These are phyloP conservation scores for Colletes gigas DNA, from an alignment of 1,140 invertebrate species.

Conservation along the genomic window DNA sequence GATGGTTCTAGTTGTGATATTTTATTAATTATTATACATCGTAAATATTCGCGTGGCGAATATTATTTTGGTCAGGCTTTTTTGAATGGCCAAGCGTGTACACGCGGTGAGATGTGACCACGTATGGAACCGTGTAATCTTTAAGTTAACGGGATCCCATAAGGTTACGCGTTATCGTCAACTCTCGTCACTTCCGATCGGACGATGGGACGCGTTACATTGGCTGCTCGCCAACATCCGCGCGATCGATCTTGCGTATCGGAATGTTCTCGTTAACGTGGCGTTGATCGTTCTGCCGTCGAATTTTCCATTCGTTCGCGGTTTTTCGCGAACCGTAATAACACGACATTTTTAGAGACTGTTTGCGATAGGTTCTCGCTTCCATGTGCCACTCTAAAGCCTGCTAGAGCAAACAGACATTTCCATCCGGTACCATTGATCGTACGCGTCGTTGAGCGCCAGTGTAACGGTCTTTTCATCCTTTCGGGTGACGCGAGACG, in stretches of 20 bases:
- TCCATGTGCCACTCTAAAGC: not conserved
- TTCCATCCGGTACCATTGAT: not conserved
- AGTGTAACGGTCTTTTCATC: constrained; percentile 43
- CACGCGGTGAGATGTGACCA: not conserved
- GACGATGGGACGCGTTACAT: not conserved
- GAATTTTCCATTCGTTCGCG: not conserved
- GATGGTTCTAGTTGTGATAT: constrained; percentile 81
- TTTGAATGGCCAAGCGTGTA: constrained; percentile 36
- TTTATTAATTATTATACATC: constrained; percentile 74
- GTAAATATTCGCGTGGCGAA: constrained; percentile 43
- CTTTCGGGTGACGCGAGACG: constrained; percentile 25
- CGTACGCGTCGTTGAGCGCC: constrained; percentile 13
- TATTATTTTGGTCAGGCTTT: constrained; percentile 40
- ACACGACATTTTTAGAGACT: not conserved
- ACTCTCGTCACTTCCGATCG: constrained; percentile 1
- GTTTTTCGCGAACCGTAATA: not conserved
- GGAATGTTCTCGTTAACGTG: not conserved
- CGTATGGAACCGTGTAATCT: constrained; percentile 1
- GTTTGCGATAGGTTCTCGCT: constrained; percentile 14
- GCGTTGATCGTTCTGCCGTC: not conserved
- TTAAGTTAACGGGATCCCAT: not conserved
- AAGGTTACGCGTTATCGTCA: not conserved
- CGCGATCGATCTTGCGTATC: not conserved
- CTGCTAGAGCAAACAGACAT: not conserved
- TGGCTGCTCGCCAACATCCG: constrained; percentile 3